Conservation (phyloP, 2,888 invertebrate species). For the Atethmia centrago region DNA sequence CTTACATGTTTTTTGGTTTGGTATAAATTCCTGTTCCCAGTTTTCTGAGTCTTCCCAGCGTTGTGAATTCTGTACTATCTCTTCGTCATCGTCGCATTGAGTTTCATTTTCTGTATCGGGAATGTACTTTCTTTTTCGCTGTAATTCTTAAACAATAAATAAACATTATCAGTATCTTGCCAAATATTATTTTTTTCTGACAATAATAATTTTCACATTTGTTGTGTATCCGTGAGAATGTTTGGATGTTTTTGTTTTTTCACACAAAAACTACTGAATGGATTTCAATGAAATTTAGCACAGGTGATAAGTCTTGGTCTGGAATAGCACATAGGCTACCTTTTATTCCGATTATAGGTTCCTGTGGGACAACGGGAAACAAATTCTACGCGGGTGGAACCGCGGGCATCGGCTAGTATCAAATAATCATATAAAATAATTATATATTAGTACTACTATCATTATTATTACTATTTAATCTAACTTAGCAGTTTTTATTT, state of each 20-base stretch:
- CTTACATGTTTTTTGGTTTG: conserved; percentile 41
- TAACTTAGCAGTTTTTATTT: conserved; percentile 48
- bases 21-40: conserved; percentile 49
- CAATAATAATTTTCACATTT: conserved; percentile 43
- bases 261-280: conserved; percentile 33
- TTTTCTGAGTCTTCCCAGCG: conserved; percentile 50
- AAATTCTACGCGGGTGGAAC: conserved; percentile 37
- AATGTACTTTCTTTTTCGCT: conserved; percentile 58
- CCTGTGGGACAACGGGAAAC: conserved; percentile 38
- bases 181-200: conserved; percentile 42
- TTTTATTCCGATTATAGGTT: conserved; percentile 38
- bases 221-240: conserved; percentile 36
- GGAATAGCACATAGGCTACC: conserved; percentile 39
- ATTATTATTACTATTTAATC: conserved; percentile 47
- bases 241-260: conserved; percentile 42
- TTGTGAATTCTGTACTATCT: conserved; percentile 51
- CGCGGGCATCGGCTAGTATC: conserved; percentile 31
- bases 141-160: conserved; percentile 56
- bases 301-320: conserved; percentile 41
- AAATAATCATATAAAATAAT: conserved; percentile 40
- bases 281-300: conserved; percentile 40
- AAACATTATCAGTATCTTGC: conserved; percentile 42
- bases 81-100: conserved; percentile 59
- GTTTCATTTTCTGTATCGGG: conserved; percentile 58
- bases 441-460: conserved; percentile 40